A percentile compares a stretch with the other conserved stretches of the same genome.
phyloP scores from a whole-genome alignment of 2,113 vertebrate species.

The Ceyx margarethae region DNA sequence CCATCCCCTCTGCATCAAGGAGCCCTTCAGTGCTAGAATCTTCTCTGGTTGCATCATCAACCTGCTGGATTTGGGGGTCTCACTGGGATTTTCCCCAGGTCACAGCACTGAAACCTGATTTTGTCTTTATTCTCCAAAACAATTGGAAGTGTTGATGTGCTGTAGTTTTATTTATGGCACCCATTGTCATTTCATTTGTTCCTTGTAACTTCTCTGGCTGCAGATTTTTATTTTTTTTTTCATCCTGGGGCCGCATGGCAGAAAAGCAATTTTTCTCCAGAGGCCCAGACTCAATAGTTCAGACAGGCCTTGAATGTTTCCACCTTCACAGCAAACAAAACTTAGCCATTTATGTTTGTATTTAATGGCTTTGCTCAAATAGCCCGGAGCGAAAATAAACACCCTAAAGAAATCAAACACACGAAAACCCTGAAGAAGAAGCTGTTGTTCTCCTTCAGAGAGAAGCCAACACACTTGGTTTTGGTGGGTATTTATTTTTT shows the following conservation, averaged over 20 bases:
- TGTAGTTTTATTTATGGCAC: background rate
- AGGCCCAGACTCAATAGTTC: background rate
- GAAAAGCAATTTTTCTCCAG: background rate
- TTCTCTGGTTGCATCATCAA: background rate
- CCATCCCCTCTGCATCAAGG: rapidly evolving
- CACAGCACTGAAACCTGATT: background rate
- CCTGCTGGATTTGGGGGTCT: background rate
- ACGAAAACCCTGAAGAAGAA: background rate
- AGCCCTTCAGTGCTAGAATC: background rate
- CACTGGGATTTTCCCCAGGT: background rate
- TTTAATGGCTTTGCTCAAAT: background rate
- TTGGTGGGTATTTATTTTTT: background rate
- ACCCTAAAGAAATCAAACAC: background rate
- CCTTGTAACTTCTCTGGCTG: background rate
- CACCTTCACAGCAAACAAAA: background rate
- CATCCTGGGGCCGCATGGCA: background rate
- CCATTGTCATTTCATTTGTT: background rate
- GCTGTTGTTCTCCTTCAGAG: background rate
- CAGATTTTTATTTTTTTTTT: background rate
- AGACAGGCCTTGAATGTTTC: background rate
- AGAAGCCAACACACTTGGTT: background rate
- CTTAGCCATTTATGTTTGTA: background rate
- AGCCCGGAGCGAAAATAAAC: background rate
- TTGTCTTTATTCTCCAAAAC: background rate
- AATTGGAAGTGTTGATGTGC: background rate